Evolutionary conservation across 2,113 vertebrate species (phyloP), one percentile per base, ranked within the genome.

Genomic region (Columba livia): DNA sequence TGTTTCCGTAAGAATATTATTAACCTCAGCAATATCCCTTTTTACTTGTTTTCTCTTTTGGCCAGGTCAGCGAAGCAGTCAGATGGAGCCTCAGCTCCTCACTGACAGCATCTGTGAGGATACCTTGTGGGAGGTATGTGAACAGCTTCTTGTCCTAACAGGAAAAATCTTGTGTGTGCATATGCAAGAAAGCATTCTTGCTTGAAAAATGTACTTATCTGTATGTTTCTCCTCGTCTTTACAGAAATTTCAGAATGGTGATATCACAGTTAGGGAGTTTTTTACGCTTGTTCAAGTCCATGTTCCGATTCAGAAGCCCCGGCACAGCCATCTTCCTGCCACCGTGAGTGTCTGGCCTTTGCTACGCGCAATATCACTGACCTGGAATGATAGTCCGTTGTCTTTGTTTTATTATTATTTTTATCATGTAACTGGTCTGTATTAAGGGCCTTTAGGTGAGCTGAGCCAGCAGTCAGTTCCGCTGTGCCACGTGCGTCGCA

Each of bases 221-320:
- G 12, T 51, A 1, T 5, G 1, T 66, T 42, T 70, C 51, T 78
- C 69, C 71, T 92, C 74, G 85, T 90, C 51, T 72, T 91, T 82
- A 42, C 95, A 99, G 99, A 99, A 99, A 98, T 97, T 99, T 36
- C 97, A 98, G 79, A 98, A 98, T 51, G 99, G 98, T 74, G 96
- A 95, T 75, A 98, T 99, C 74, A 99, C 99, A 4, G 97, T 99
- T 64, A 97, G 97, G 16, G 99, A 99, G 94, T 99, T 99, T 93
- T 98, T 99, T n/a, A 98, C 98, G 11, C 97, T 99, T 88, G 98
- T 99, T 78, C 97, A 98, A 86, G 98, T 99, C 40, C 98, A 99
- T 19, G 96, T 99, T 93, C 97, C 98, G 26, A 99, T 99, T 94
- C 99, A 99, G 89, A 99, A 98, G 93, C 98, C 99, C 61, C 97